Evolutionary conservation across 1,140 invertebrate genomes (phyloP), one percentile per base, ranked within the genome.

Genomic region (Cydia pomonella): DNA sequence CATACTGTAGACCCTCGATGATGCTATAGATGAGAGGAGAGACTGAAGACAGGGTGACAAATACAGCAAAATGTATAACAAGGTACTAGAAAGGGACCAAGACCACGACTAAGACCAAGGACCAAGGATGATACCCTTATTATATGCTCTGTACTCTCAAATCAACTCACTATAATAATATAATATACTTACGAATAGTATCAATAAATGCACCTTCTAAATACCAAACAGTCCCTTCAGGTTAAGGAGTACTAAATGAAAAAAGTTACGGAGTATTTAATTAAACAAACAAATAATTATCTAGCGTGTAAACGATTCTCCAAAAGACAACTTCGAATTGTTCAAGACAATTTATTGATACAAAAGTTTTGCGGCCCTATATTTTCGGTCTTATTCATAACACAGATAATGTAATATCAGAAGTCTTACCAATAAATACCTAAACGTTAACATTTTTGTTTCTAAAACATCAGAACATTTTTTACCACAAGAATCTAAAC

Each of bases 241-340:
- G 16, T 12, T 50, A 18, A 69, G 23, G n/a, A 64, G 4, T 29
- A 41, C 64, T 69, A 69, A 69, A 69, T 69, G 27, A 69, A 69
- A 69, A 69, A 69, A 69, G 64, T 69, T 69, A 41, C 29, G 9
- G 16, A 23, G 25, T 66, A 69, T 69, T 69, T 69, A 69, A 69
- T 69, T 69, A 69, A 69, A 41, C 64, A 69, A 69, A 69, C 64
- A 69, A 69, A 69, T 69, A 69, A 69, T 69, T 69, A 69, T 69
- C 64, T 69, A 69, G 64, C 29, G n/a, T 69, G 64, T 69, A 69
- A 69, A 18, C 64, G 64, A 69, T 69, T 69, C 29, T 64, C n/a
- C 64, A 18, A 69, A 33, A 69, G 27, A 69, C 64, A 41, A 69
- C 64, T 69, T 69, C 6, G 25, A n/a, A 66, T 66, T 69, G 64